phyloP scores from a whole-genome alignment of 2,888 invertebrate species.

The Caenorhabditis virilis region DNA sequence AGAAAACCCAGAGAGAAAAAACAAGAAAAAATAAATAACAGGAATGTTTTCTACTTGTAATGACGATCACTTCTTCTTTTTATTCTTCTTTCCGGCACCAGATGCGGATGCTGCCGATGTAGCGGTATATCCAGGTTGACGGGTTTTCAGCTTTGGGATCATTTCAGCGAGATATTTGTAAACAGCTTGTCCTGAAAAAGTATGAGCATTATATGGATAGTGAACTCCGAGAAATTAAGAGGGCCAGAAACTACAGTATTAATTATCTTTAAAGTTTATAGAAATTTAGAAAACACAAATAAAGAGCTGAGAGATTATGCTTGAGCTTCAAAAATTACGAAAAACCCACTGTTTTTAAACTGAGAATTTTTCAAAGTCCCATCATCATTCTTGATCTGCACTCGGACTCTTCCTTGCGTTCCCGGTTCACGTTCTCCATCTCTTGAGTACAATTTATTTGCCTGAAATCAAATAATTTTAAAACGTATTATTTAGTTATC shows the following conservation, averaged over 20 bases:
- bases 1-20: neutral
- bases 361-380: constrained; percentile 52
- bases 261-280: no score
- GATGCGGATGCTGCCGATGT: constrained; percentile 21
- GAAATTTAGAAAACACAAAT: no score
- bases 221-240: neutral
- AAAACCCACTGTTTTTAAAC: constrained; percentile 48
- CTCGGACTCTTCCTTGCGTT: constrained; percentile 84
- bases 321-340: neutral
- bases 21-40: neutral
- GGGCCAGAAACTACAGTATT: neutral
- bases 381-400: constrained; percentile 78
- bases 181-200: constrained; percentile 51
- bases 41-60: neutral
- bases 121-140: constrained; percentile 56
- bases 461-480: constrained; percentile 39
- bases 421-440: constrained; percentile 86
- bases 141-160: constrained; percentile 67
- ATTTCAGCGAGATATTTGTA: constrained; percentile 56
- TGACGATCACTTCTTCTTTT: constrained; percentile 43
- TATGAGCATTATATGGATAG: neutral
- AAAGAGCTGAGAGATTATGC: neutral
- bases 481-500: neutral
- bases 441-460: constrained; percentile 81
- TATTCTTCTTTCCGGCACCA: constrained; percentile 37